These are phyloP conservation scores for Ichneumon xanthorius DNA, from an alignment of 2,888 invertebrate genomes.

Conservation along the genomic window DNA sequence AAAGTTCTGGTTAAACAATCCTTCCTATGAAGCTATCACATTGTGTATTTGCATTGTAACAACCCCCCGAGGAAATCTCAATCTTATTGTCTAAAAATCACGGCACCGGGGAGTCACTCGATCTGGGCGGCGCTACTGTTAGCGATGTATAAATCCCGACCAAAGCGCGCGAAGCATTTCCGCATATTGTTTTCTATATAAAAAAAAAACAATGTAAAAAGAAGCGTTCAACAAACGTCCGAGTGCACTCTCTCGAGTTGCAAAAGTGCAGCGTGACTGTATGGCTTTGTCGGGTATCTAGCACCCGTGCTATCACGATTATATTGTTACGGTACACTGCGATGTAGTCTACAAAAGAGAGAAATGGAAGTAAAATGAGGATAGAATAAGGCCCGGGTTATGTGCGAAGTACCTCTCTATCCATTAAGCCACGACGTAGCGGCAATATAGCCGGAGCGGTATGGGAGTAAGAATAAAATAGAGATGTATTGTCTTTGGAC, in stretches of 20 bases:
- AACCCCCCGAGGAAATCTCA: constrained; percentile 35
- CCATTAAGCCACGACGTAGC: constrained; percentile 61
- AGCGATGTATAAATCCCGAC: constrained; percentile 40
- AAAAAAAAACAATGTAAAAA: constrained; percentile 29
- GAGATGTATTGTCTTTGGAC: constrained; percentile 80
- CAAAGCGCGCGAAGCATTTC: constrained; percentile 68
- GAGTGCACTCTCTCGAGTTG: constrained; percentile 27
- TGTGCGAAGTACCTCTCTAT: constrained; percentile 68
- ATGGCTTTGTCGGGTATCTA: constrained; percentile 42
- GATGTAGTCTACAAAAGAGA: constrained; percentile 30
- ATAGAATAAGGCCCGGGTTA: constrained; percentile 49
- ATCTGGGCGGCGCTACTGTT: constrained; percentile 33
- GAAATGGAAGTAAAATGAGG: constrained; percentile 29
- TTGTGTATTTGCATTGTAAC: constrained; percentile 4
- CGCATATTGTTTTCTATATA: constrained; percentile 74
- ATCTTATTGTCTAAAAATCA: constrained; percentile 52
- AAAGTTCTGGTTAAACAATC: constrained; percentile 48
- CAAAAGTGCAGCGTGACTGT: constrained; percentile 34
- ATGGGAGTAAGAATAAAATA: constrained; percentile 76
- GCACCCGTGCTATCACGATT: constrained; percentile 75
- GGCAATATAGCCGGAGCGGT: constrained; percentile 57
- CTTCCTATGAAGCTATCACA: constrained; percentile 43
- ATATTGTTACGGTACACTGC: constrained; percentile 74
- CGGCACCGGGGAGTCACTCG: constrained; percentile 8
- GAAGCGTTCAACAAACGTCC: constrained; percentile 28